phyloP scores from a whole-genome alignment of 1,140 invertebrate species.

The Apis dorsata region DNA sequence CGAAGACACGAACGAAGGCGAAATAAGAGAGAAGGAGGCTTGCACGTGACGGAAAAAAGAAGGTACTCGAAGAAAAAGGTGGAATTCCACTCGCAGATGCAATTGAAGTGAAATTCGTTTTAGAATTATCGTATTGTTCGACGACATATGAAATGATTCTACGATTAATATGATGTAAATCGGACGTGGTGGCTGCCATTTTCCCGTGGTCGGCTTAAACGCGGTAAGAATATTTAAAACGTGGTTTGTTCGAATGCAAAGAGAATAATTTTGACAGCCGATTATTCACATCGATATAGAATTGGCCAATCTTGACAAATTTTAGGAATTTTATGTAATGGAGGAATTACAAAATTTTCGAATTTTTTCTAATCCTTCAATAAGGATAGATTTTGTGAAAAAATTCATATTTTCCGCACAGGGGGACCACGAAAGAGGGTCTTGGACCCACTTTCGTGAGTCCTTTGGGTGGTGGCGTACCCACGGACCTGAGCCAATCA shows the following conservation, averaged over 20 bases:
- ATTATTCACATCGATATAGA: slow-evolving; percentile 1
- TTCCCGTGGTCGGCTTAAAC: slow-evolving; percentile 4
- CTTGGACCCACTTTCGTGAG: too few species aligned
- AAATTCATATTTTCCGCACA: too few species aligned
- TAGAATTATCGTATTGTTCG: slow-evolving; percentile 51
- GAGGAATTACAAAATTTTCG: too few species aligned
- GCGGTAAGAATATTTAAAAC: slow-evolving; percentile 6
- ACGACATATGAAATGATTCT: slow-evolving; percentile 60
- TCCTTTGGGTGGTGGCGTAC: too few species aligned
- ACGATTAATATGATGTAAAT: slow-evolving; percentile 63
- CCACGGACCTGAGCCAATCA: too few species aligned
- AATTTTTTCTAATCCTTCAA: too few species aligned
- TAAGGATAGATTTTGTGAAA: too few species aligned
- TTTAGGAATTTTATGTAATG: too few species aligned
- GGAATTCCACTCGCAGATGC: slow-evolving; percentile 36
- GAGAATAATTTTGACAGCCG: slow-evolving; percentile 21
- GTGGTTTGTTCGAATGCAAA: slow-evolving; percentile 17
- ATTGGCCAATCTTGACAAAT: not conserved
- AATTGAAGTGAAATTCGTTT: slow-evolving; percentile 54
- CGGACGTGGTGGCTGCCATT: not conserved
- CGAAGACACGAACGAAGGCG: not conserved
- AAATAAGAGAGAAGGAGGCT: slow-evolving; percentile 12
- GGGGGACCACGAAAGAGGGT: too few species aligned
- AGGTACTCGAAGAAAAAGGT: slow-evolving; percentile 44
- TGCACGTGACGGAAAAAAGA: slow-evolving; percentile 47